Evolutionary conservation across 2,113 vertebrate species (phyloP).

Genomic region (Phyllostomus hastatus): DNA sequence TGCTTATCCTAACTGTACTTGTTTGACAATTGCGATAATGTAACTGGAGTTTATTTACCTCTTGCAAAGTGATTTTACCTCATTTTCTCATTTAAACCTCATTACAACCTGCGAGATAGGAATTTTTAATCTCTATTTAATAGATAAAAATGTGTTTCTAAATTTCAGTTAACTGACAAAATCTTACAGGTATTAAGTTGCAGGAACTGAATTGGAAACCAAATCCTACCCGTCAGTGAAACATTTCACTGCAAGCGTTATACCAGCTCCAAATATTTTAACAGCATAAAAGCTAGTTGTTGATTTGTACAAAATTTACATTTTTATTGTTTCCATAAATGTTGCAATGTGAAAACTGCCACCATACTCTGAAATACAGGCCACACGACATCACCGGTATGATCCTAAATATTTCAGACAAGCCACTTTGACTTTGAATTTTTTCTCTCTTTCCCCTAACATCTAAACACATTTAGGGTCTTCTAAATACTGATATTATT

Average conservation of each 20-base stretch:
- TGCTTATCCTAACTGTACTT: not conserved
- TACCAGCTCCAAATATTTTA: not conserved
- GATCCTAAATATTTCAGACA: not conserved
- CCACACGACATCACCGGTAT: not conserved
- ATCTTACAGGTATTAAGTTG: constrained; percentile 2
- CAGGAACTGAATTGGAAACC: not conserved
- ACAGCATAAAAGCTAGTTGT: not conserved
- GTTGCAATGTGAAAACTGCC: not conserved
- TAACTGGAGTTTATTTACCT: constrained; percentile 6
- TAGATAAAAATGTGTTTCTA: constrained; percentile 13
- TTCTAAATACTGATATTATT: not conserved
- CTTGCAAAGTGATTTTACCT: constrained; percentile 34
- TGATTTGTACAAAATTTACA: not conserved
- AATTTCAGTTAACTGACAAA: constrained; percentile 28
- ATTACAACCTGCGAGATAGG: constrained; percentile 28
- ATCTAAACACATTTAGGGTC: not conserved
- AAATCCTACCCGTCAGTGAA: not conserved
- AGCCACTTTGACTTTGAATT: not conserved
- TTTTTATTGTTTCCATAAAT: not conserved
- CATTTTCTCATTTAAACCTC: constrained; percentile 40
- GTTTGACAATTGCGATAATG: not conserved
- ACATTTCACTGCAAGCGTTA: not conserved
- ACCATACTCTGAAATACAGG: not conserved
- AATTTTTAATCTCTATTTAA: constrained; percentile 41
- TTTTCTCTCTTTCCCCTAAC: not conserved